Evolutionary conservation across 1,140 invertebrate species (phyloP), one percentile per base, ranked within the genome.

Genomic region (Chironomus striatipennis): DNA sequence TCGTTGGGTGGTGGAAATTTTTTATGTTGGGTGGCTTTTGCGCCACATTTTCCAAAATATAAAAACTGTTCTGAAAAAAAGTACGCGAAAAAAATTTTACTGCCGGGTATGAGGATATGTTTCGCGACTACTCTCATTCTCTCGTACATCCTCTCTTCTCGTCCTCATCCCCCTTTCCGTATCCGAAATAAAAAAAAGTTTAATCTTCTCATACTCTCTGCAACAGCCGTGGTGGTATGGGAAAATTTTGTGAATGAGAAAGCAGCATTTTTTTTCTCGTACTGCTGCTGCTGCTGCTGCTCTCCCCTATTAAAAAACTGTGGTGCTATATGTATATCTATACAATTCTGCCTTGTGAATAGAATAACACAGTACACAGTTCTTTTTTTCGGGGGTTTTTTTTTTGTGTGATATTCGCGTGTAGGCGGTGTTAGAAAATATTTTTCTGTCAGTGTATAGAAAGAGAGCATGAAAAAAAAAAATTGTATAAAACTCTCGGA

Each of bases 361-460:
- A 34, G 24, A 34, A 34, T 34, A 34, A 34, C 24, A 34, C 24
- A 34, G 24, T 34, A 34, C 24, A 34, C 24, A 34, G 24, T 34
- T 34, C 24, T 34, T 34, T 34, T 34, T 34, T 34, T 34, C 5
- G 2, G 24, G 24, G 24, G 24, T 1, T 1, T 1, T 34, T 34
- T 34, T 70, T 4, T 10, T 70, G 65, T 70, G 18, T 70, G 65
- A 10, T 70, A 21, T 70, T 67, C 65, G 65, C 65, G 65, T 70
- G 65, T 70, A 70, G 65, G 65, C 65, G 65, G 65, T 67, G 17
- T 70, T 70, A 70, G 65, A 70, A 70, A 70, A 70, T 70, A 70
- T 70, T 70, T 18, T 70, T 9, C 65, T 70, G 65, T 18, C 65
- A 70, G 65, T 70, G 65, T 57, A 57, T 57, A 70, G 65, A 70